These are phyloP conservation scores for Drosophila percnosoma DNA, from an alignment of 2,888 invertebrate species.

Conservation along the genomic window DNA sequence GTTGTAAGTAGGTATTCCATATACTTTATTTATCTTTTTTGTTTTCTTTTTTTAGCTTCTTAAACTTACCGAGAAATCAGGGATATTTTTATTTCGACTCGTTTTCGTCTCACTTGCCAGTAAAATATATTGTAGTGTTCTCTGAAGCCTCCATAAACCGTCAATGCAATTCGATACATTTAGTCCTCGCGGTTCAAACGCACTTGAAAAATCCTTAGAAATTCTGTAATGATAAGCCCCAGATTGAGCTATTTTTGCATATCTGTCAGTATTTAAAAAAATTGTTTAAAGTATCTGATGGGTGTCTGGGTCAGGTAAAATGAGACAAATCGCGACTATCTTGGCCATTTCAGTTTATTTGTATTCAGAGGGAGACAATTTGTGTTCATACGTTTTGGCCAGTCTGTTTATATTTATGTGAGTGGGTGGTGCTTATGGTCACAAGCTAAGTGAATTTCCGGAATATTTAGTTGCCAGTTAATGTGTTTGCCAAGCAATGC, in stretches of 20 bases:
- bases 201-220: not conserved
- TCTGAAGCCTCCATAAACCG: not conserved
- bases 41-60: not conserved
- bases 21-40: not conserved
- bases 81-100: not conserved
- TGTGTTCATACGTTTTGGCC: not conserved
- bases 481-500: constrained; percentile 46
- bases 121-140: not conserved
- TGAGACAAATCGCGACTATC: not conserved
- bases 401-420: not conserved
- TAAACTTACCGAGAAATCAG: not conserved
- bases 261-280: not conserved
- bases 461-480: constrained; percentile 39
- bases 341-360: not conserved
- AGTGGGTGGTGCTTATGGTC: not conserved
- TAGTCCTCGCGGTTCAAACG: not conserved
- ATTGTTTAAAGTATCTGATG: not conserved
- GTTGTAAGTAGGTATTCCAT: not conserved
- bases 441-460: constrained; percentile 31
- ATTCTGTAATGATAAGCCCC: not conserved
- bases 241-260: accelerated
- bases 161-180: not conserved
- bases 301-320: too few species aligned
- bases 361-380: not conserved
- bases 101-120: not conserved